Percentiles rank a stretch among this genome's conserved stretches.
Conservation (phyloP, 2,113 vertebrate species). For the Tyrannus savana region DNA sequence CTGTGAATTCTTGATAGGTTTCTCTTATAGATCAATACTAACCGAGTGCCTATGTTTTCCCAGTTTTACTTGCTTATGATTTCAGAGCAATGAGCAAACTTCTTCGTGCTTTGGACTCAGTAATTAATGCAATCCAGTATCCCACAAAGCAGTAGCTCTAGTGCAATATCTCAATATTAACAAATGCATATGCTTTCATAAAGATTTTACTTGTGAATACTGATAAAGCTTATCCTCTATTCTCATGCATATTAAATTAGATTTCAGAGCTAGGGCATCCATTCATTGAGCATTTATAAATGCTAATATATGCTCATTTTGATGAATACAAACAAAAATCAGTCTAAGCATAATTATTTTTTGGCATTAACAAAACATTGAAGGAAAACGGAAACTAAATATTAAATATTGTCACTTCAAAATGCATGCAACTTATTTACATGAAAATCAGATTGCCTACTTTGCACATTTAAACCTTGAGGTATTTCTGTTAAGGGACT, state of each 20-base stretch:
- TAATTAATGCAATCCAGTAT: neutral
- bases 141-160: neutral
- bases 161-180: slow-evolving; percentile 6
- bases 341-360: slow-evolving; percentile 49
- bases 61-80: neutral
- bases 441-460: slow-evolving; percentile 16
- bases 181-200: slow-evolving; percentile 11
- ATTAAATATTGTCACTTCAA: slow-evolving; percentile 32
- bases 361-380: slow-evolving; percentile 42
- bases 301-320: slow-evolving; percentile 65
- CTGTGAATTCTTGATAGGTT: neutral
- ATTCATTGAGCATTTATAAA: slow-evolving; percentile 59
- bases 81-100: neutral
- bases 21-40: neutral
- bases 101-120: neutral
- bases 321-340: slow-evolving; percentile 65
- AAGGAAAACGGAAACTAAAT: slow-evolving; percentile 31
- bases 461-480: neutral
- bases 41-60: neutral
- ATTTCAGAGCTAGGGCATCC: slow-evolving; percentile 44
- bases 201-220: slow-evolving; percentile 43
- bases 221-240: slow-evolving; percentile 44
- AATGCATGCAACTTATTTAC: neutral
- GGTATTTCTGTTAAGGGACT: neutral
- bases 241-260: slow-evolving; percentile 56